Evolutionary conservation across 2,888 invertebrate species (phyloP).

Genomic region (Exocentrus adspersus): DNA sequence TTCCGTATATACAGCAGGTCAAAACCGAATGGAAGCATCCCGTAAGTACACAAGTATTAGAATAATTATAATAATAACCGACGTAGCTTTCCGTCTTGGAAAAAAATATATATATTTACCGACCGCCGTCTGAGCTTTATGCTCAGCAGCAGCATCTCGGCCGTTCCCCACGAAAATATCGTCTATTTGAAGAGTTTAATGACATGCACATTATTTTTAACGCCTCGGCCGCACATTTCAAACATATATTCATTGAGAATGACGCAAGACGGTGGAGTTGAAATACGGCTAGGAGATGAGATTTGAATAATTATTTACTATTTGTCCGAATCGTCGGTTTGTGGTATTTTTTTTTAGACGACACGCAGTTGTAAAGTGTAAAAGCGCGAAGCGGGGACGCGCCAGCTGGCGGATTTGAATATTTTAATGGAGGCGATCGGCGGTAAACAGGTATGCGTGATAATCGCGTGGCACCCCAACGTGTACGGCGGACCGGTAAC

Average conservation of each 20-base stretch:
- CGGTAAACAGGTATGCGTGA: not conserved
- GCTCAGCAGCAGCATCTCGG: too few relatives aligned
- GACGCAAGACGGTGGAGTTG: not conserved
- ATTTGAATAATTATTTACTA: constrained; percentile 2
- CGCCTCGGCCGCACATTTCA: not conserved
- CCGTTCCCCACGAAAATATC: not conserved
- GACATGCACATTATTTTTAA: not conserved
- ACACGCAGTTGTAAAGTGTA: not conserved
- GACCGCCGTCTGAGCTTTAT: too few relatives aligned
- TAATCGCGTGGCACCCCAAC: not conserved
- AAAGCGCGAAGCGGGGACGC: too few relatives aligned
- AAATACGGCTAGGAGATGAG: not conserved
- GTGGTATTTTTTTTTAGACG: not conserved
- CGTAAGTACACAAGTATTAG: too few relatives aligned
- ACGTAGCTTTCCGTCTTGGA: too few relatives aligned
- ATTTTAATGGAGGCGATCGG: not conserved
- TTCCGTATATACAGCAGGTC: too few relatives aligned
- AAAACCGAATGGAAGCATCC: too few relatives aligned
- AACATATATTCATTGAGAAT: not conserved
- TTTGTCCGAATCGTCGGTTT: not conserved
- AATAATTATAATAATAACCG: too few relatives aligned
- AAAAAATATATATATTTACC: too few relatives aligned
- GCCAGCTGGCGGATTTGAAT: not conserved
- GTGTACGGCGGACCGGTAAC: too few relatives aligned
- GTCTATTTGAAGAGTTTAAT: not conserved